phyloP scores from a whole-genome alignment of 2,113 vertebrate species.

The Percina caprodes region DNA sequence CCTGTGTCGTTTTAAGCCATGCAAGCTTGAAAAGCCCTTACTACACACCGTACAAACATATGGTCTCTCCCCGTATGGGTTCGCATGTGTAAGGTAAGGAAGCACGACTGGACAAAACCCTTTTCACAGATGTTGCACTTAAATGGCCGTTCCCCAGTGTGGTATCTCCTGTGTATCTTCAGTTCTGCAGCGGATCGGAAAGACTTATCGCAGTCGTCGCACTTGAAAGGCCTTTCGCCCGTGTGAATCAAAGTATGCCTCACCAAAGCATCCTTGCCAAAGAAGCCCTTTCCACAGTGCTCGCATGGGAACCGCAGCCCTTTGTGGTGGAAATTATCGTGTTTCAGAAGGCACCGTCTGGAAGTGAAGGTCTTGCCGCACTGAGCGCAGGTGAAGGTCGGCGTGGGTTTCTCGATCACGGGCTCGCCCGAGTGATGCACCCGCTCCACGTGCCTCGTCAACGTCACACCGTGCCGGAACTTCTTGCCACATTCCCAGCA shows the following conservation, averaged over 20 bases:
- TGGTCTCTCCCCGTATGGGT: constrained; percentile 77
- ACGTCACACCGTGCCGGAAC: constrained; percentile 70
- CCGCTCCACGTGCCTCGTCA: constrained; percentile 76
- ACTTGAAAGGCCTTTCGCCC: constrained; percentile 78
- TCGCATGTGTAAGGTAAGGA: constrained; percentile 80
- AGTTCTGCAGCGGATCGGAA: constrained; percentile 75
- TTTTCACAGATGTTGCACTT: constrained; percentile 78
- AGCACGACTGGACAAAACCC: constrained; percentile 80
- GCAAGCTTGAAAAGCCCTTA: constrained; percentile 79
- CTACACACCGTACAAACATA: constrained; percentile 73
- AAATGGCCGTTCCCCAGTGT: constrained; percentile 77
- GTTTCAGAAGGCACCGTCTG: constrained; percentile 73
- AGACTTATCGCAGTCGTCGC: constrained; percentile 78
- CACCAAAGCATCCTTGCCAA: constrained; percentile 76
- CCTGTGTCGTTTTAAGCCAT: constrained; percentile 78
- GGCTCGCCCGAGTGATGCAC: constrained; percentile 72
- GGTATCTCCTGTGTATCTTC: constrained; percentile 78
- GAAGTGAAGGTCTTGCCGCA: constrained; percentile 77
- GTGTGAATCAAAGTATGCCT: constrained; percentile 80
- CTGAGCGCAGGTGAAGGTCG: constrained; percentile 66
- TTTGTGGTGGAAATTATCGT: constrained; percentile 80
- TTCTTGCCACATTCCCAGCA: constrained; percentile 82
- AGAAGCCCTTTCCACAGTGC: constrained; percentile 80
- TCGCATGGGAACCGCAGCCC: constrained; percentile 75
- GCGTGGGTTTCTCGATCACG: constrained; percentile 45